Evolutionary conservation across 2,888 invertebrate genomes (phyloP), one percentile per base, ranked within the genome.

Genomic region (Cheilosia pagana): DNA sequence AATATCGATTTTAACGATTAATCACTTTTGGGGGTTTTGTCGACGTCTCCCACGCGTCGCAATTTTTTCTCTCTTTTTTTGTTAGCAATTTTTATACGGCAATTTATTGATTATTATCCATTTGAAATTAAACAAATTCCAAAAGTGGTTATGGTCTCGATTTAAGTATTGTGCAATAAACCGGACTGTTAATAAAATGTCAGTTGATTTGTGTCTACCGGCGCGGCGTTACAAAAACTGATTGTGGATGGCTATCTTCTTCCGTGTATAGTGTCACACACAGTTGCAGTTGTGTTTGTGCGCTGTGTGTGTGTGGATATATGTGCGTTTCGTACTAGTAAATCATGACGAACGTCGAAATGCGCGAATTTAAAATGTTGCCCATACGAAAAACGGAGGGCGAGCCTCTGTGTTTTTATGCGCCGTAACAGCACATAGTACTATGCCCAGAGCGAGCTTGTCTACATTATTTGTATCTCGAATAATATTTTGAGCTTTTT

Each of bases 1-100:
- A 85, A 81, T 81, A 85, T 85, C 85, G 85, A 85, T 85, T 85
- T 83, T 85, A 79, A 78, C 79, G 75, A 85, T 85, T 81, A 85
- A 85, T 85, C 85, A 78, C 83, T 78, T 83, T 83, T 83, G 78
- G 83, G 59, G 85, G 65, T 76, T 79, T 79, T 76, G 62, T 76
- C 67, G 60, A 75, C 68, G 65, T 85, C 85, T 81, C 79, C 85
- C 79, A 85, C 85, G 76, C 85, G 79, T 71, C 23, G 45, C 50
- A 67, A 55, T 48, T 41, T 79, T 83, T 57, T 76, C 60, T 21
- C 50, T 72, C 16, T 16, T 25, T 21, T 45, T 62, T 45, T 19
- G 50, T 59, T 52, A 31, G 21, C 35, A 12, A 14, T 45, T 55
- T 62, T 55, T 62, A 8, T 6, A 12, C 16, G 6, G 43, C 53